Base-by-base conservation (phyloP, 2,797 vertebrate genomes). In the Oceanodroma leucorhoa region DNA sequence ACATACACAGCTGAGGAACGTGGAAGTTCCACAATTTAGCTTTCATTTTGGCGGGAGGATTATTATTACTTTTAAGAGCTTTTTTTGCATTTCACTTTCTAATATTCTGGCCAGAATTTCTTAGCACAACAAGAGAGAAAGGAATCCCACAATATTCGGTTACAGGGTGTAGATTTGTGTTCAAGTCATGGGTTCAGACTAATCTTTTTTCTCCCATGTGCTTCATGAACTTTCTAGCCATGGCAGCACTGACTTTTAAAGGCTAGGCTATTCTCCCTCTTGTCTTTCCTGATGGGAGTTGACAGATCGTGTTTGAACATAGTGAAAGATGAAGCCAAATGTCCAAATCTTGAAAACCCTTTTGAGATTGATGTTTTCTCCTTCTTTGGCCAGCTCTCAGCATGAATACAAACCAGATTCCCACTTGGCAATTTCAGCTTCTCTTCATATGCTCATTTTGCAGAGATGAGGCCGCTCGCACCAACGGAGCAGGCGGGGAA, bases 331-430 rank as follows among this genome's bases (percentile, higher is more conserved):
- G 67, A 95, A 92, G 75, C 67, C 60, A 80, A 51, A 66, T 4
- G 24, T 75, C 83, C 77, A 81, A 16, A 87, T 57, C 78, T 73
- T 84, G 83, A 95, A 87, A 90, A 79, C 45, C 22, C 29, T 73
- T 38, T 66, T 50, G 71, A 90, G 73, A 70, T 10, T 43, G 92
- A 77, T 50, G 43, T 66, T 92, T 90, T 92, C 48, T 95, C 51
- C 58, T 92, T 57, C 86, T 89, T 83, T 89, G 89, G 86, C 53
- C 86, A 87, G 66, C 78, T 92, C 62, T 90, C 69, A 41, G 83
- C 15, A 26, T 17, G 61, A 72, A 75, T 34, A 53, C 62, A 72
- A 86, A 72, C 70, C 5, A 4, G 71, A 67, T 77, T 90, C 60
- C 51, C 34, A 29, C 75, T 85, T 77, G 78, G 77, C 46, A 79